These are phyloP conservation scores for Popillia japonica DNA, from an alignment of 1,140 invertebrate genomes.

Conservation along the genomic window DNA sequence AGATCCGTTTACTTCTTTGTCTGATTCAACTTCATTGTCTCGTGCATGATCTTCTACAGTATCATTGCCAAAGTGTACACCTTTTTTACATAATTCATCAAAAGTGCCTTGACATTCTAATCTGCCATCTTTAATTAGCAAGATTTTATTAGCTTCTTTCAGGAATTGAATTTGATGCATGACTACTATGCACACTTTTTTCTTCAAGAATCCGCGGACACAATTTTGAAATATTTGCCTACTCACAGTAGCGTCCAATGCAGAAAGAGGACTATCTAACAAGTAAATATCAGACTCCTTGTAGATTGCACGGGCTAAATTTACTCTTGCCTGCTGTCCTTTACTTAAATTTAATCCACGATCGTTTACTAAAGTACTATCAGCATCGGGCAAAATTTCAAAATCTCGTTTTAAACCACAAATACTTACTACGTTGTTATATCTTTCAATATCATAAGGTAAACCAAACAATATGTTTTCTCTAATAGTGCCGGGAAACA, in stretches of 20 bases:
- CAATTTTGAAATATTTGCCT: slow-evolving; percentile 78
- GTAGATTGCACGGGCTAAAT: slow-evolving; percentile 84
- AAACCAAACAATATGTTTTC: slow-evolving; percentile 75
- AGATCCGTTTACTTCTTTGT: not conserved
- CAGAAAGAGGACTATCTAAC: slow-evolving; percentile 85
- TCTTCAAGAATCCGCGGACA: slow-evolving; percentile 71
- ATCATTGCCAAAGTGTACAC: slow-evolving; percentile 33
- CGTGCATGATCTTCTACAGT: slow-evolving; percentile 5
- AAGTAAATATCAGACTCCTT: slow-evolving; percentile 81
- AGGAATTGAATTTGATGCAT: slow-evolving; percentile 86
- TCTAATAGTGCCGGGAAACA: slow-evolving; percentile 68
- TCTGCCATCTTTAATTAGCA: slow-evolving; percentile 33
- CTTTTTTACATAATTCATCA: slow-evolving; percentile 43
- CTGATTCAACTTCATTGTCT: not conserved
- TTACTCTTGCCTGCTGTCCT: slow-evolving; percentile 90
- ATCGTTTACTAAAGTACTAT: slow-evolving; percentile 86
- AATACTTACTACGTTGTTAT: slow-evolving; percentile 69
- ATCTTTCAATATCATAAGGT: slow-evolving; percentile 62
- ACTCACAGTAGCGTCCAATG: slow-evolving; percentile 76
- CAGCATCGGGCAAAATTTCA: slow-evolving; percentile 74
- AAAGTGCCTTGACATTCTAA: slow-evolving; percentile 44
- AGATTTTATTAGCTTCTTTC: slow-evolving; percentile 47
- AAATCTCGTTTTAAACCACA: slow-evolving; percentile 82
- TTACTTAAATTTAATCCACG: slow-evolving; percentile 85
- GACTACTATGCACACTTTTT: slow-evolving; percentile 78